A percentile compares a stretch with the other conserved stretches of the same genome.
Conservation (phyloP, 2,888 invertebrate species). For the Xiphydria camelus region DNA sequence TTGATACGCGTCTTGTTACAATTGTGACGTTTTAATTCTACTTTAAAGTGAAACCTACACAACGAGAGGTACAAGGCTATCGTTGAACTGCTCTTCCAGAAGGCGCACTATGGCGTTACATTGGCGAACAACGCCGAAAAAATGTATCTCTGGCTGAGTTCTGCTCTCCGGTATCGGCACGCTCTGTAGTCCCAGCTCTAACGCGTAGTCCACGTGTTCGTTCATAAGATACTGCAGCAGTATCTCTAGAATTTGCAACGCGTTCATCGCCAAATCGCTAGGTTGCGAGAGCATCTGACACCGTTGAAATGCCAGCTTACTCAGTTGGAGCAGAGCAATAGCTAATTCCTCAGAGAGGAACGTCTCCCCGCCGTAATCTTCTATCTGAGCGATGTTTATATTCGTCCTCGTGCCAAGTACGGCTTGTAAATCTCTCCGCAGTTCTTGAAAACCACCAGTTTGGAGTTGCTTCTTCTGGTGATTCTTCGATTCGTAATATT, state of each 20-base stretch:
- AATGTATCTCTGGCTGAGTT: conserved; percentile 82
- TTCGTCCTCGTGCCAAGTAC: conserved; percentile 89
- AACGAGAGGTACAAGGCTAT: conserved; percentile 85
- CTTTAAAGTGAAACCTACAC: conserved; percentile 64
- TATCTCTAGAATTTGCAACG: conserved; percentile 80
- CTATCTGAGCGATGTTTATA: conserved; percentile 91
- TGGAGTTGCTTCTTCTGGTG: conserved; percentile 94
- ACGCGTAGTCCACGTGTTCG: conserved; percentile 95
- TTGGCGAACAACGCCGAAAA: conserved; percentile 91
- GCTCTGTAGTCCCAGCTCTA: conserved; percentile 88
- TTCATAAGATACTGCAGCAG: conserved; percentile 81
- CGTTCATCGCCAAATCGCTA: conserved; percentile 76
- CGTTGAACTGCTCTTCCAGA: conserved; percentile 90
- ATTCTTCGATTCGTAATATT: conserved; percentile 89
- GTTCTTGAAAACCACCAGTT: conserved; percentile 89
- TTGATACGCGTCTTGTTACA: background rate
- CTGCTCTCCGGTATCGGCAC: conserved; percentile 90
- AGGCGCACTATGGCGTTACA: conserved; percentile 91
- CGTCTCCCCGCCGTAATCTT: conserved; percentile 96
- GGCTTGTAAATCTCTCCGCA: conserved; percentile 90
- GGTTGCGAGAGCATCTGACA: conserved; percentile 82
- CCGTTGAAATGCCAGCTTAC: conserved; percentile 85
- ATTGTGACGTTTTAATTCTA: conserved; percentile 2
- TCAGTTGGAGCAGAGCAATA: conserved; percentile 86
- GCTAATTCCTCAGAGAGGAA: conserved; percentile 94